Percentiles rank a stretch among this genome's conserved stretches.
Evolutionary conservation across 2,797 vertebrate species (phyloP).

Genomic region (Australoheros facetus): DNA sequence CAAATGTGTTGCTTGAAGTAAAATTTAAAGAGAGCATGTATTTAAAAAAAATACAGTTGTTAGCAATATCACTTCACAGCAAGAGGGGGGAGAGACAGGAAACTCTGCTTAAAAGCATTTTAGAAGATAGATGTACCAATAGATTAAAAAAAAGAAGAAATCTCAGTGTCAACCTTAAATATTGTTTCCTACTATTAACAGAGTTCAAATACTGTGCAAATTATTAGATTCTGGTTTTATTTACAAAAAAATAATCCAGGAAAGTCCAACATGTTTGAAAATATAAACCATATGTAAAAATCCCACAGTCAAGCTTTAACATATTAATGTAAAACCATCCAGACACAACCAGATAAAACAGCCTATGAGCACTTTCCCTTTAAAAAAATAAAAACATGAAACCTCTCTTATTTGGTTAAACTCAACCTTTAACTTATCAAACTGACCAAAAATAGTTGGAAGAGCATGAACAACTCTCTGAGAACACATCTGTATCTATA

Average conservation of each 20-base stretch:
- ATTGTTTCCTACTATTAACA: too few relatives aligned
- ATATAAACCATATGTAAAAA: too few relatives aligned
- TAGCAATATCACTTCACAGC: neutral
- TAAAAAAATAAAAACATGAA: neutral
- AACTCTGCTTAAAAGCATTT: too few relatives aligned
- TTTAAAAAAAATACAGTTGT: neutral
- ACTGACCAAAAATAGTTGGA: slow-evolving; percentile 27
- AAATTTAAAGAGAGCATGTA: neutral
- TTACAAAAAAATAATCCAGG: too few relatives aligned
- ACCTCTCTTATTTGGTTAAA: neutral
- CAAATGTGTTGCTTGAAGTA: neutral
- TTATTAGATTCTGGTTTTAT: too few relatives aligned
- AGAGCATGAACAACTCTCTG: slow-evolving; percentile 22
- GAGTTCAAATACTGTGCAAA: too few relatives aligned
- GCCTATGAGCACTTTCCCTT: neutral
- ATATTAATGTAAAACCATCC: neutral
- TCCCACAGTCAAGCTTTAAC: neutral
- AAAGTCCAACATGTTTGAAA: too few relatives aligned
- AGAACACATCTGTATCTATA: slow-evolving; percentile 37
- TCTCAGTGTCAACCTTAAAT: too few relatives aligned
- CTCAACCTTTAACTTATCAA: neutral
- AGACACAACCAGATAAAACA: neutral
- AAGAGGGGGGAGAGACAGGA: neutral
- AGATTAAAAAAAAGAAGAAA: too few relatives aligned
- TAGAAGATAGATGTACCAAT: too few relatives aligned